phyloP scores from a whole-genome alignment of 2,797 vertebrate genomes.

The Hydrophis major region DNA sequence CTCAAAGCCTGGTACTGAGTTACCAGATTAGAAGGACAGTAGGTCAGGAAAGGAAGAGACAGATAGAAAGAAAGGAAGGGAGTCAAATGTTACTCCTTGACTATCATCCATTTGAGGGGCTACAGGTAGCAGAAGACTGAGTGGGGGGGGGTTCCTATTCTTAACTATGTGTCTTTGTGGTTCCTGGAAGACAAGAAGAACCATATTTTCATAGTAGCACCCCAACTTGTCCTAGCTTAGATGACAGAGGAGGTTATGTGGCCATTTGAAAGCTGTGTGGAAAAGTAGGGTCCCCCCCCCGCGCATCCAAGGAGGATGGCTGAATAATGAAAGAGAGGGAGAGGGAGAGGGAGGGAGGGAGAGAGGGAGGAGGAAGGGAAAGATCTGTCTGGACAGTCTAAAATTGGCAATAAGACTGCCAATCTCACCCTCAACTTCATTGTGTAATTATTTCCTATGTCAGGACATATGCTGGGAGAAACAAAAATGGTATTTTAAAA shows the following conservation, averaged over 20 bases:
- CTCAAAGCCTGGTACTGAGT: neutral
- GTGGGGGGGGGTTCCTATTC: neutral
- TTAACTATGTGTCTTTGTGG: neutral
- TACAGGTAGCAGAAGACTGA: neutral
- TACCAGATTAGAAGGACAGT: neutral
- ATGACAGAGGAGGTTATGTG: neutral
- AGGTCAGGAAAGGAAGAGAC: neutral
- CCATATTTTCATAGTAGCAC: neutral
- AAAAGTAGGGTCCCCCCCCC: neutral
- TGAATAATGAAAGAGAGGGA: neutral
- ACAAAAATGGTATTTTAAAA: neutral
- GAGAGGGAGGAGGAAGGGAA: neutral
- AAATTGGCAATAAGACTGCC: neutral
- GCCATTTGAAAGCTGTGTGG: neutral
- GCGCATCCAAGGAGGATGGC: neutral
- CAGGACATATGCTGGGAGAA: neutral
- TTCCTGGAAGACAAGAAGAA: neutral
- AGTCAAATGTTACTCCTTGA: neutral
- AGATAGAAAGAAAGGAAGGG: neutral
- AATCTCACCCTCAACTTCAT: neutral
- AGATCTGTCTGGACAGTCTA: neutral
- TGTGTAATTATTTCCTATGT: neutral
- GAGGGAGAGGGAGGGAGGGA: neutral
- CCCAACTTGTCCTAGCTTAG: neutral
- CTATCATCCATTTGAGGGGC: neutral